Percentiles rank a stretch among this genome's conserved stretches.
Evolutionary conservation across 2,888 invertebrate species (phyloP).

Genomic region (Hartigia nigra): DNA sequence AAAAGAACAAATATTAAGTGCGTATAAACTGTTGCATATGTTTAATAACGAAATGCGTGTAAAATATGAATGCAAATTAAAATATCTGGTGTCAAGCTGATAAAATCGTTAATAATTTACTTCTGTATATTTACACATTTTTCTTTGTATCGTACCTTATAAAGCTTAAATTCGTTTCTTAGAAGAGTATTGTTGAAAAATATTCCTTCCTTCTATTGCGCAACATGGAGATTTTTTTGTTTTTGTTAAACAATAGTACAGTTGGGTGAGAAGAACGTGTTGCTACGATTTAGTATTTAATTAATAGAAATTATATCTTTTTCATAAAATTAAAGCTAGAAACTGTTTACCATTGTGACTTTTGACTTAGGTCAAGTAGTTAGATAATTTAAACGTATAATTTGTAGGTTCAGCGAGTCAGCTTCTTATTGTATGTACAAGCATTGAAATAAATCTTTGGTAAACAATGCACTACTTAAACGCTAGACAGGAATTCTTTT

Average conservation of each 20-base stretch:
- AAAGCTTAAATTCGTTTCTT: background rate
- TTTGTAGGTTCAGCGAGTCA: background rate
- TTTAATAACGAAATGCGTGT: background rate
- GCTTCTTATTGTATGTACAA: background rate
- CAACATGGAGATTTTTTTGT: background rate
- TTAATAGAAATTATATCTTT: no score
- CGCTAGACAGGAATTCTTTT: background rate
- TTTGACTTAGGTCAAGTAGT: background rate
- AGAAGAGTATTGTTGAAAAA: background rate
- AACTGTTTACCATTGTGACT: background rate
- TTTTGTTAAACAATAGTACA: background rate
- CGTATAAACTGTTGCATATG: background rate
- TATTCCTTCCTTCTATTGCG: background rate
- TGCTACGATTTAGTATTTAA: no score
- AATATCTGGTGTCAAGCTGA: background rate
- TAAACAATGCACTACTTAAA: background rate
- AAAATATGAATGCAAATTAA: background rate
- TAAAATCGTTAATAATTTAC: background rate
- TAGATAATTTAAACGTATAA: background rate
- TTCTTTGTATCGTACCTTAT: background rate
- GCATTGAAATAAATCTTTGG: background rate
- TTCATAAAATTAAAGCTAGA: background rate
- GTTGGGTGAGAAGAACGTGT: background rate
- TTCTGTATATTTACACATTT: background rate
- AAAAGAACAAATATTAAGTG: background rate